A percentile compares a stretch with the other conserved stretches of the same genome.
Evolutionary conservation across 2,113 vertebrate species (phyloP).

Genomic region (Thymallus thymallus): DNA sequence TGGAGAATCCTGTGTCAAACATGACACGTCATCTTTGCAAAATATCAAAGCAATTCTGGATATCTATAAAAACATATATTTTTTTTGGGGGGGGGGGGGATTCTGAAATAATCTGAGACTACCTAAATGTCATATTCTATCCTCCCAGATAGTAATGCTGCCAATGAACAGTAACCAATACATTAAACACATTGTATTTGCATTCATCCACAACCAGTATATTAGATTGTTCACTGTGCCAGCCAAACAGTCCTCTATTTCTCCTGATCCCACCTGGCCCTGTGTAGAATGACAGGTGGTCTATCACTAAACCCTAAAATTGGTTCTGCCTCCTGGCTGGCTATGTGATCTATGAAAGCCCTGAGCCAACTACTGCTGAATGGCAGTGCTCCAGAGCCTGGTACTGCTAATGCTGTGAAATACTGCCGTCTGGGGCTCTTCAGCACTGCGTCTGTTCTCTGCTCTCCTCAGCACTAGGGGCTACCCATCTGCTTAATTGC

Average conservation of each 20-base stretch:
- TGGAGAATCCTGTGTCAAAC: neutral
- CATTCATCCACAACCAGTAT: no score
- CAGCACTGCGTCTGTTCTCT: constrained; percentile 52
- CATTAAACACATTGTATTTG: neutral
- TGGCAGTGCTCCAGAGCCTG: neutral
- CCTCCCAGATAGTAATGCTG: neutral
- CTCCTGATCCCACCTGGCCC: no score
- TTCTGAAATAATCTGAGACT: neutral
- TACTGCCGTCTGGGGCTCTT: constrained; percentile 28
- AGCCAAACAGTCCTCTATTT: no score
- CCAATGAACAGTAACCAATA: neutral
- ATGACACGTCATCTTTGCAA: neutral
- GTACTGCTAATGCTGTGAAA: constrained; percentile 57
- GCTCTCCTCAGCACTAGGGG: constrained; percentile 32
- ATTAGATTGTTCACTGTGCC: no score
- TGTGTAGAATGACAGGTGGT: no score
- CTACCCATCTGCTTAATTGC: constrained; percentile 51
- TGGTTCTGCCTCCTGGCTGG: no score
- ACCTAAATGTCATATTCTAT: neutral
- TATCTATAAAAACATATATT: no score
- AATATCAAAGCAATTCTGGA: no score
- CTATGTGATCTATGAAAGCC: no score
- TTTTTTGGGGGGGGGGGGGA: no score
- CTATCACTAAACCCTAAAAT: no score
- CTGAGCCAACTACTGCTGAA: neutral